Evolutionary conservation across 1,140 invertebrate species (phyloP).

Genomic region (Palaemon carinicauda): DNA sequence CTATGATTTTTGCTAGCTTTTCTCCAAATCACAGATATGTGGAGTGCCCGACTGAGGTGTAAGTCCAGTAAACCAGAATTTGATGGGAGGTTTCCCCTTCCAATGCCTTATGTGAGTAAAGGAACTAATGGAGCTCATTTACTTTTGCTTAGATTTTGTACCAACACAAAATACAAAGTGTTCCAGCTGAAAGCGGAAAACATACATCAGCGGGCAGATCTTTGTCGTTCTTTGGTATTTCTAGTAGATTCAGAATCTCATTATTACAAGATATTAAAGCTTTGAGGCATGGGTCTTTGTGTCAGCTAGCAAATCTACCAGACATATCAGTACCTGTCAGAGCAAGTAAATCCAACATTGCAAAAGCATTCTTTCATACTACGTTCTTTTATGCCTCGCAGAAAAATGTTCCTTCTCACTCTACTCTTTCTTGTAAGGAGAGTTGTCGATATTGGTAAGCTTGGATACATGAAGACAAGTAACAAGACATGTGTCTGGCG

Average conservation of each 20-base stretch:
- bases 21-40: neutral
- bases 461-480: neutral
- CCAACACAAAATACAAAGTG: neutral
- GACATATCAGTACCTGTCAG: neutral
- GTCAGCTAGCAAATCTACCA: neutral
- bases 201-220: neutral
- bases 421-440: neutral
- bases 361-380: neutral
- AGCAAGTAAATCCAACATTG: neutral
- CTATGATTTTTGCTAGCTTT: neutral
- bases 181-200: conserved; percentile 1
- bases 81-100: neutral
- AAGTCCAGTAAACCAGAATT: neutral
- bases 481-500: no score
- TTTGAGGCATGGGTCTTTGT: neutral
- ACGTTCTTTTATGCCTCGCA: neutral
- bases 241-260: neutral
- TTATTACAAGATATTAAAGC: neutral
- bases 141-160: neutral
- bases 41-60: neutral
- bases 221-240: neutral
- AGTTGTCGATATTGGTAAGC: neutral
- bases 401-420: neutral
- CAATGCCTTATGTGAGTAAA: neutral
- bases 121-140: no score